Conservation (phyloP, 2,797 vertebrate species). For the Distichodus sexfasciatus region DNA sequence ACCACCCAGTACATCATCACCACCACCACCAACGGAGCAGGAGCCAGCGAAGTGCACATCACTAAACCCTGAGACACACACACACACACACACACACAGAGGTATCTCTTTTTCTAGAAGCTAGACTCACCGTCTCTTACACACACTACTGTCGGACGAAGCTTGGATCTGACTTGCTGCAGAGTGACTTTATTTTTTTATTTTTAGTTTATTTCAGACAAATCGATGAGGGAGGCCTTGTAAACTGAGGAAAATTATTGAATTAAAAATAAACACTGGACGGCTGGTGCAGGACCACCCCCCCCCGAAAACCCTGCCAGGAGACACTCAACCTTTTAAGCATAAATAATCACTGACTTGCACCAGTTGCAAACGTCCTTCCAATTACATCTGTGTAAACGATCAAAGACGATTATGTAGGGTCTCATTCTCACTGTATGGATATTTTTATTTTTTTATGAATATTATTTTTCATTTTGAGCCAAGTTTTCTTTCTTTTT, state of each 20-base stretch:
- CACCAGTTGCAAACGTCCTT: no score
- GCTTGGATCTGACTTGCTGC: no score
- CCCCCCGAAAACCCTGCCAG: constrained; percentile 47
- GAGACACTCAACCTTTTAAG: not conserved
- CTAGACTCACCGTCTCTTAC: not conserved
- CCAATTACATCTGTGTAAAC: no score
- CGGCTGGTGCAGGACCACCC: not conserved
- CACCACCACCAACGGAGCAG: constrained; percentile 84
- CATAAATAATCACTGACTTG: not conserved
- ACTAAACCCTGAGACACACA: constrained; percentile 79
- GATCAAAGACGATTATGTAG: no score
- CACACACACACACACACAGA: not conserved
- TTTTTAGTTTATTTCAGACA: constrained; percentile 17
- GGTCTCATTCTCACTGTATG: no score
- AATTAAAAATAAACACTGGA: constrained; percentile 7
- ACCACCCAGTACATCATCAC: constrained; percentile 96
- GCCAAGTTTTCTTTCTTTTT: no score
- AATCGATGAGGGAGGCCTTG: not conserved
- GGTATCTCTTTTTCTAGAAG: not conserved
- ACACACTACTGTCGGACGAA: no score
- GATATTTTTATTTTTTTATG: not conserved
- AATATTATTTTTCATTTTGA: not conserved
- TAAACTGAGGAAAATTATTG: constrained; percentile 11
- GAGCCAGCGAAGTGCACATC: constrained; percentile 85
- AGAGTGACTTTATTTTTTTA: no score